Conservation (phyloP, 2,113 vertebrate genomes). For the Monopterus albus region DNA sequence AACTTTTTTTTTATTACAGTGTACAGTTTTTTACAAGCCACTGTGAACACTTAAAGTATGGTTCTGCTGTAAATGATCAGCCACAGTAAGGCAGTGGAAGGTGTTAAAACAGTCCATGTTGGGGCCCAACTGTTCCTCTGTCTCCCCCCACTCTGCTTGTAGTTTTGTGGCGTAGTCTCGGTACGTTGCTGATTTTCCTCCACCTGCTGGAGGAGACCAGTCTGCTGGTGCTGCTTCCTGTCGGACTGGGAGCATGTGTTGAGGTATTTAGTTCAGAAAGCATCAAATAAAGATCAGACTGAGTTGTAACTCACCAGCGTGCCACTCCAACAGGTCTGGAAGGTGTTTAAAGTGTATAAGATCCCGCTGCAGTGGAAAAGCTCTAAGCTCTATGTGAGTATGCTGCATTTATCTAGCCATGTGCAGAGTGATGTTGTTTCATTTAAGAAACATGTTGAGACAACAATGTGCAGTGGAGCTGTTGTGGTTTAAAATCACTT, state of each 20-base stretch:
- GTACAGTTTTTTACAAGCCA: no score
- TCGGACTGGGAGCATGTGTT: conserved; percentile 90
- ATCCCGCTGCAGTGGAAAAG: conserved; percentile 60
- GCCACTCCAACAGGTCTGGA: conserved; percentile 87
- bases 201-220: conserved; percentile 94
- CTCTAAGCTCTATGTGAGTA: conserved; percentile 72
- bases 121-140: background rate
- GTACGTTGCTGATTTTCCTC: conserved; percentile 94
- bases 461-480: no score
- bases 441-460: background rate
- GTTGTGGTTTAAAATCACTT: background rate
- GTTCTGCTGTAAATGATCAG: background rate
- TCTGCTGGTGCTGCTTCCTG: conserved; percentile 91
- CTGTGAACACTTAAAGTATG: no score
- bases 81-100: background rate
- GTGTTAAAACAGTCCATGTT: background rate
- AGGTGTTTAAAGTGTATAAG: conserved; percentile 86
- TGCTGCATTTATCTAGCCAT: no score
- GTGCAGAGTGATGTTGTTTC: background rate
- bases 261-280: conserved; percentile 81
- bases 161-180: conserved; percentile 96
- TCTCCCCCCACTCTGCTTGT: conserved; percentile 1
- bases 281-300: background rate
- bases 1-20: no score
- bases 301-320: background rate